phyloP scores from a whole-genome alignment of 2,113 vertebrate genomes.

The Naja naja region DNA sequence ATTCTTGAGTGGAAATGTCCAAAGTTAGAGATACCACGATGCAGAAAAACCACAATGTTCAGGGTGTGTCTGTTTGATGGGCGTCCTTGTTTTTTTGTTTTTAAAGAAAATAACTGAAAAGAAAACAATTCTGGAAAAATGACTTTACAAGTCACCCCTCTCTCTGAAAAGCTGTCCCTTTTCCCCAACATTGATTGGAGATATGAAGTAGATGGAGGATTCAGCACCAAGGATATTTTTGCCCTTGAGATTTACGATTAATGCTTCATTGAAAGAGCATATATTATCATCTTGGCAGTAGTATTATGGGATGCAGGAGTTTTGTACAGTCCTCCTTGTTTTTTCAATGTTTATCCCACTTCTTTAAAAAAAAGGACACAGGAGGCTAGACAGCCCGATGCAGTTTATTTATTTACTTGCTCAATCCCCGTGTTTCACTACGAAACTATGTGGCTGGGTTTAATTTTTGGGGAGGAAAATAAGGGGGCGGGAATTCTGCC shows the following conservation, averaged over 20 bases:
- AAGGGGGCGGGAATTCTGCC: too few relatives aligned
- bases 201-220: accelerated
- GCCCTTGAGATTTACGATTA: not conserved
- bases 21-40: accelerated
- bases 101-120: not conserved
- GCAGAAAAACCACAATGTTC: accelerated
- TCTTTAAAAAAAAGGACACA: not conserved
- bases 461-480: too few relatives aligned
- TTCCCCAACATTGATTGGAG: accelerated
- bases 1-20: constrained; percentile 32
- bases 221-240: constrained; percentile 31
- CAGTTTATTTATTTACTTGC: too few relatives aligned
- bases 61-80: too few relatives aligned
- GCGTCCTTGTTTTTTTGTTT: not conserved
- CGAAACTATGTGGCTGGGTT: too few relatives aligned
- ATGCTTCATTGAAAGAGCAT: not conserved
- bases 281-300: too few relatives aligned
- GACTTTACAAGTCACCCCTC: not conserved
- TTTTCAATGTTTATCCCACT: not conserved
- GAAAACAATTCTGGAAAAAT: not conserved
- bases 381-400: accelerated
- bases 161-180: not conserved
- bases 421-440: too few relatives aligned
- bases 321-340: not conserved
- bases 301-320: not conserved